Conservation (phyloP, 1,140 invertebrate species). For the Macrosteles quadrilineatus region DNA sequence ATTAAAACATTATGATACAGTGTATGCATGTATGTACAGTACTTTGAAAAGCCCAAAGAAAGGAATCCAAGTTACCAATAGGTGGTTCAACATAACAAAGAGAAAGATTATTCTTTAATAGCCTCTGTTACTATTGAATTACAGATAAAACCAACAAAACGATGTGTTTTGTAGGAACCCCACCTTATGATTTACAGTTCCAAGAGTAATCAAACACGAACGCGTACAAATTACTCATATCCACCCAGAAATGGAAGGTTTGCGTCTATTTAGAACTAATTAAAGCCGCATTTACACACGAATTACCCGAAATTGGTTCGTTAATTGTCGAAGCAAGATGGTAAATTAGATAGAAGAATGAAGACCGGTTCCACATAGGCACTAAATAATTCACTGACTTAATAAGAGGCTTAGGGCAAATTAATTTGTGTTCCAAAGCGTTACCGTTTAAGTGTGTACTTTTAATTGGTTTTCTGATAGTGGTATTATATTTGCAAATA, state of each 20-base stretch:
- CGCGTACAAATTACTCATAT: background rate
- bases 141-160: no score
- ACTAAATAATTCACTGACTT: conserved; percentile 26
- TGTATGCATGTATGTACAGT: no score
- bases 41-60: no score
- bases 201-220: no score
- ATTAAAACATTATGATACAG: no score
- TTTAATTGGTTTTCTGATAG: conserved; percentile 29
- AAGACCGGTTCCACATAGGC: background rate
- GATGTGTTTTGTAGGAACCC: no score
- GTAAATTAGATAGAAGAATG: conserved; percentile 1
- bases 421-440: conserved; percentile 32
- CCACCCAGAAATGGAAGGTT: background rate
- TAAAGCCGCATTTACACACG: conserved; percentile 20
- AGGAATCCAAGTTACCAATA: no score
- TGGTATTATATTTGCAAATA: conserved; percentile 30
- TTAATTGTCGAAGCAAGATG: conserved; percentile 10
- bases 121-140: no score
- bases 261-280: conserved; percentile 5
- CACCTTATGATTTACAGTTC: no score
- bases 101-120: no score
- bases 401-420: conserved; percentile 17
- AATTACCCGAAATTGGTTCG: conserved; percentile 12
- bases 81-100: no score
- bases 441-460: conserved; percentile 31